Percentiles rank a stretch among this genome's conserved stretches.
Conservation (phyloP, 1,140 invertebrate genomes). For the Lanistes nyassanus region DNA sequence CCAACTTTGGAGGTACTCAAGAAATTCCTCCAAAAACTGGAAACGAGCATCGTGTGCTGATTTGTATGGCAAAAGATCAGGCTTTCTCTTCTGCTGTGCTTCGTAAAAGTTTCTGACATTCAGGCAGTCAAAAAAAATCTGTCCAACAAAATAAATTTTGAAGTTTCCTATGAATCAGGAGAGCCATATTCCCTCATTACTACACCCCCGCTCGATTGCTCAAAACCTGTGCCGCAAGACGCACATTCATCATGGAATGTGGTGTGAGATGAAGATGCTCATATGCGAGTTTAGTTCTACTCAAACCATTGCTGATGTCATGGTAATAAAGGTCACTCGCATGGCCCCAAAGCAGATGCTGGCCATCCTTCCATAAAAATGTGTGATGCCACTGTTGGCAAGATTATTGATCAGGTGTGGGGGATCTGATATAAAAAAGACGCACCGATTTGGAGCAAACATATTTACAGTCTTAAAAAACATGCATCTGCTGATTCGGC, state of each 20-base stretch:
- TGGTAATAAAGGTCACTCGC: neutral
- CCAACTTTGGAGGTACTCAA: no score
- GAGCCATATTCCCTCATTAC: neutral
- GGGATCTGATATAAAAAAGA: conserved; percentile 19
- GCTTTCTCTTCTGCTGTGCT: neutral
- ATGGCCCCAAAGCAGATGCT: conserved; percentile 14
- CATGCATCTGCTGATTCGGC: neutral
- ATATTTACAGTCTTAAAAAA: conserved; percentile 9
- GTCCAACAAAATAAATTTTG: conserved; percentile 1
- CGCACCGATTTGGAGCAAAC: neutral
- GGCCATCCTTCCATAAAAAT: neutral
- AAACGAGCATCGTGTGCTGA: no score
- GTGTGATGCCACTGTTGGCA: neutral
- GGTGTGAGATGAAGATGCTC: conserved; percentile 3
- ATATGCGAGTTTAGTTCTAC: neutral
- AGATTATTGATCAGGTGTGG: conserved; percentile 17
- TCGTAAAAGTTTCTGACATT: conserved; percentile 8
- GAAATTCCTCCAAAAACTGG: no score
- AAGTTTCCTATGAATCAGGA: neutral
- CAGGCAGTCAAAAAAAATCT: conserved; percentile 24
- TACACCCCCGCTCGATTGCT: neutral
- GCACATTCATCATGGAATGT: conserved; percentile 7
- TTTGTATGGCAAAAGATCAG: no score
- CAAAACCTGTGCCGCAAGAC: conserved; percentile 7
- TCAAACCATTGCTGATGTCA: neutral